Conservation (phyloP, 2,113 vertebrate genomes). For the Piliocolobus tephrosceles region DNA sequence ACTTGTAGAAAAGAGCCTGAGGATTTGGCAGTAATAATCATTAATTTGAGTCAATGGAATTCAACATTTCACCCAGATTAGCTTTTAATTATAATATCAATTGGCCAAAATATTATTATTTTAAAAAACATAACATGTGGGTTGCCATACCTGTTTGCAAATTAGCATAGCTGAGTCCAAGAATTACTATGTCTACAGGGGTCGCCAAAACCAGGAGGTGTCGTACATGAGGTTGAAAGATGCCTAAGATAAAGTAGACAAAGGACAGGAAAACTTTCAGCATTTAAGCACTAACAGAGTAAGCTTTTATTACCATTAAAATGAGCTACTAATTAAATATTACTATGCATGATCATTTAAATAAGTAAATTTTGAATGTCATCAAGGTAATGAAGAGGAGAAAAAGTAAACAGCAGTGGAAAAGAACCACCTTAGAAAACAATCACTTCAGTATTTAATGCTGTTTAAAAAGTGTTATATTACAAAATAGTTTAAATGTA, state of each 20-base stretch:
- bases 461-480: not conserved
- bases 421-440: conserved; percentile 1
- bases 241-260: conserved; percentile 85
- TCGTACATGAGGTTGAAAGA: conserved; percentile 96
- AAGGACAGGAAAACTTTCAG: not conserved
- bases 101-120: not conserved
- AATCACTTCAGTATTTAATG: not conserved
- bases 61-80: not conserved
- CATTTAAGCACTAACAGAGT: not conserved
- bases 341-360: not conserved
- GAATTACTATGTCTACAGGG: conserved; percentile 96
- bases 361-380: not conserved
- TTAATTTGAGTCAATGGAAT: not conserved
- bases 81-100: not conserved
- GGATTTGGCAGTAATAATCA: not conserved
- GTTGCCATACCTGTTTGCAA: conserved; percentile 89
- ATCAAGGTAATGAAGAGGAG: no score
- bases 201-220: conserved; percentile 96
- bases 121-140: not conserved
- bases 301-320: not conserved
- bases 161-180: conserved; percentile 94
- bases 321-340: not conserved
- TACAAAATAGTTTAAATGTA: not conserved
- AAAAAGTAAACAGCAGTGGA: not conserved
- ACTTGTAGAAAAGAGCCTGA: not conserved